These are phyloP conservation scores for Miltochrista miniata DNA, from an alignment of 2,888 invertebrate species.

Conservation along the genomic window DNA sequence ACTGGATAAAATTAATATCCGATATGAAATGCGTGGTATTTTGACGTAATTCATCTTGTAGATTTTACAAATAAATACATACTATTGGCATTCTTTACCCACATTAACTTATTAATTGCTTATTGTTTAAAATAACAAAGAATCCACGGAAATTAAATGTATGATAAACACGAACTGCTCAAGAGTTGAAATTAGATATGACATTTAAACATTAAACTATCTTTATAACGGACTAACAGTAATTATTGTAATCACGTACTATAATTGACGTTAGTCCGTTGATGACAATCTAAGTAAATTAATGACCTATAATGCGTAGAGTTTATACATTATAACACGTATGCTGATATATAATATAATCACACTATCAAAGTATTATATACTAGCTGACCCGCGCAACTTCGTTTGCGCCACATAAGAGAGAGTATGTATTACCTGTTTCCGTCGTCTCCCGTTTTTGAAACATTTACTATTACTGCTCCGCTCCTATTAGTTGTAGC, in stretches of 20 bases:
- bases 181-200: conserved; percentile 21
- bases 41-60: not conserved
- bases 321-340: not conserved
- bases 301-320: not conserved
- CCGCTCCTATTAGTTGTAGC: too few species aligned
- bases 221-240: conserved; percentile 22
- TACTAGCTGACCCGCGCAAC: too few species aligned
- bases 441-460: too few species aligned
- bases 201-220: conserved; percentile 21
- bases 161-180: conserved; percentile 33
- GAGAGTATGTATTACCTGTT: too few species aligned
- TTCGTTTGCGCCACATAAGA: too few species aligned
- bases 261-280: not conserved
- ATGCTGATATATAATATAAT: too few species aligned
- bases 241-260: conserved; percentile 25
- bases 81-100: conserved; percentile 41
- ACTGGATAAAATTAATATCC: too few species aligned
- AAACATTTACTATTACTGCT: too few species aligned
- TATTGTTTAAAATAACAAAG: conserved; percentile 46
- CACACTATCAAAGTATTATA: too few species aligned
- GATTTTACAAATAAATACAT: conserved; percentile 7
- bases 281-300: conserved; percentile 1
- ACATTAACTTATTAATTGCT: conserved; percentile 48
- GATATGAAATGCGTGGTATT: not conserved
- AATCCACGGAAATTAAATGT: conserved; percentile 45